Percentiles rank a stretch among this genome's conserved stretches.
These are phyloP conservation scores for Etia nguti DNA, from an alignment of 2,113 vertebrate genomes.

Conservation along the genomic window DNA sequence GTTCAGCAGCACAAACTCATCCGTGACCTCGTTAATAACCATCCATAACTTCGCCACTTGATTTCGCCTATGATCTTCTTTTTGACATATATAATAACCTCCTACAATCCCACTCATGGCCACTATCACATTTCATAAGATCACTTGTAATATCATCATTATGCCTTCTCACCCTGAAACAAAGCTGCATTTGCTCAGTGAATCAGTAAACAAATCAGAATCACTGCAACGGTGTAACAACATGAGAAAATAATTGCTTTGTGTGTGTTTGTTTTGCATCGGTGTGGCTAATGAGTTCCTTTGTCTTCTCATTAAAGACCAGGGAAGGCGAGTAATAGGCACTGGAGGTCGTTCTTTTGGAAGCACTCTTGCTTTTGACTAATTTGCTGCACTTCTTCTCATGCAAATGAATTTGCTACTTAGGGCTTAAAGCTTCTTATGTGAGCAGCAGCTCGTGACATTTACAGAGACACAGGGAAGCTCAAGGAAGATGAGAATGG, in stretches of 20 bases:
- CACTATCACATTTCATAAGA: neutral
- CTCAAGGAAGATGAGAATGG: neutral
- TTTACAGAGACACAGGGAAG: neutral
- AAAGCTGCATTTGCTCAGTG: neutral
- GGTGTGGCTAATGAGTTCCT: constrained; percentile 26
- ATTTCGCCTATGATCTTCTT: neutral
- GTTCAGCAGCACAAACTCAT: neutral
- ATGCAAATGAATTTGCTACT: constrained; percentile 42
- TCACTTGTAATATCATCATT: neutral
- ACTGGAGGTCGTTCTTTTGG: neutral
- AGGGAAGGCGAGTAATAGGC: neutral
- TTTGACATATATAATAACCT: neutral
- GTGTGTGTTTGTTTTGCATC: neutral
- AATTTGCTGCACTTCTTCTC: constrained; percentile 16
- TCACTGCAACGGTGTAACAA: neutral
- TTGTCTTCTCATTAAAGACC: constrained; percentile 47
- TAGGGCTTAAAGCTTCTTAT: constrained; percentile 5
- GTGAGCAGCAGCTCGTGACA: constrained; percentile 24
- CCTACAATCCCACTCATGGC: neutral
- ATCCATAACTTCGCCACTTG: neutral
- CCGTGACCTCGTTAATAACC: neutral
- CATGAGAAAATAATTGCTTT: neutral
- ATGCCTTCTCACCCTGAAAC: neutral
- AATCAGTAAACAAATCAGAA: neutral
- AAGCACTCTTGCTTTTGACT: neutral